A percentile compares a stretch with the other conserved stretches of the same genome.
Conservation (phyloP, 2,888 invertebrate genomes). For the Eupithecia abbreviata region DNA sequence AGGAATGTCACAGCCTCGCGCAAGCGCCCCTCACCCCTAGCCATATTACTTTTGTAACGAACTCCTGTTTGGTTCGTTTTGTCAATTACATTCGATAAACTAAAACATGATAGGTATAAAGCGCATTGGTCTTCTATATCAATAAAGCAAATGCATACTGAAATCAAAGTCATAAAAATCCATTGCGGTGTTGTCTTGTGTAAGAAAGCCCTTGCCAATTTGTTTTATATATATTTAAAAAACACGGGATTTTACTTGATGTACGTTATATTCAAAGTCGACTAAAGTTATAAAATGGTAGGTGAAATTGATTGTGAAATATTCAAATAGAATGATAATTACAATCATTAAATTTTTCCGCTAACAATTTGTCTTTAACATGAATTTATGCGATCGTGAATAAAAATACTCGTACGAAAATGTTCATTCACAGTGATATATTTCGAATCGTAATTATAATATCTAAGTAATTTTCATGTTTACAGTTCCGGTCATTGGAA, state of each 20-base stretch:
- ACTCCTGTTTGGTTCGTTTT: constrained; percentile 66
- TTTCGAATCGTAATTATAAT: not conserved
- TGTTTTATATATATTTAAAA: not conserved
- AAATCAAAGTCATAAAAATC: not conserved
- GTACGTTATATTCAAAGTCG: not conserved
- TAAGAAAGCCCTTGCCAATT: not conserved
- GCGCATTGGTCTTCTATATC: not conserved
- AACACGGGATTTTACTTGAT: not conserved
- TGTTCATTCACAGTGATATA: too few relatives aligned
- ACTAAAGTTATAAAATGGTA: not conserved
- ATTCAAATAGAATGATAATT: not conserved
- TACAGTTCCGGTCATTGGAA: not conserved
- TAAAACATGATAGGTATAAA: constrained; percentile 46
- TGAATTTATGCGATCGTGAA: not conserved
- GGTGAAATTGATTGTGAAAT: not conserved
- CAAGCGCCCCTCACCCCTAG: constrained; percentile 66
- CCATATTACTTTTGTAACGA: constrained; percentile 70
- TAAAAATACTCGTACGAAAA: not conserved
- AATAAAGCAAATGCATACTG: not conserved
- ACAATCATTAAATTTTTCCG: not conserved
- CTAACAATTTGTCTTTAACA: too few relatives aligned
- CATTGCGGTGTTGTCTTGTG: not conserved
- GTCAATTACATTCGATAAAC: constrained; percentile 72
- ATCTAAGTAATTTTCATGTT: not conserved
- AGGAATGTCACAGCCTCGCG: constrained; percentile 61